Conservation (phyloP, 2,888 invertebrate species). For the Tuberolachnus salignus region DNA sequence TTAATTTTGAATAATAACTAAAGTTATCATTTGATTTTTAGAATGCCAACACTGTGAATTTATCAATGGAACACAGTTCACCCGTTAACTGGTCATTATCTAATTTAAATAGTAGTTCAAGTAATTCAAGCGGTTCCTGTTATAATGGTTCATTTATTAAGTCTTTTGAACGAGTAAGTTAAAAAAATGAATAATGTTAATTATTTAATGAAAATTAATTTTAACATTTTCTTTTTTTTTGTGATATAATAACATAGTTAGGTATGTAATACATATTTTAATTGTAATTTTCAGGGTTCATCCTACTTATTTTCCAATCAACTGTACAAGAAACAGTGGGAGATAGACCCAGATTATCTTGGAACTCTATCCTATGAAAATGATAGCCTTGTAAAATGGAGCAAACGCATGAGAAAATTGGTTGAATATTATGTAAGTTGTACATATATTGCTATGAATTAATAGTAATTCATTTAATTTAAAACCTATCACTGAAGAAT, state of each 20-base stretch:
- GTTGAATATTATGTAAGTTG: slow-evolving; percentile 38
- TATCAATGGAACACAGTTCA: background rate
- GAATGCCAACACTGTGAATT: background rate
- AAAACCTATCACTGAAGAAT: too few species aligned
- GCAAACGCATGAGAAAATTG: slow-evolving; percentile 15
- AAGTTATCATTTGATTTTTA: background rate
- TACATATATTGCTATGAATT: background rate
- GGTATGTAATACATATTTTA: background rate
- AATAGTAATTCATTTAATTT: too few species aligned
- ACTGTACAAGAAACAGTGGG: slow-evolving; percentile 29
- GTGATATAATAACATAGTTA: background rate
- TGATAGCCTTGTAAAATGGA: slow-evolving; percentile 32
- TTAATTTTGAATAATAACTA: background rate
- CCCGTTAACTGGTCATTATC: background rate
- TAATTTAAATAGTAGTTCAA: background rate
- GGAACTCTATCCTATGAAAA: slow-evolving; percentile 35
- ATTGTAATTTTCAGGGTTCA: slow-evolving; percentile 6
- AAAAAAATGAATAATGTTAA: too few species aligned
- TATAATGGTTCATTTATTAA: background rate
- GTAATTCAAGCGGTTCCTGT: background rate
- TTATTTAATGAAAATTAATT: too few species aligned
- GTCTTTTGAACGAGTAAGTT: slow-evolving; percentile 34
- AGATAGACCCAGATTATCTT: slow-evolving; percentile 43
- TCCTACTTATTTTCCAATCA: background rate
- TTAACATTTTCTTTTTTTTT: background rate